Evolutionary conservation across 1,140 invertebrate genomes (phyloP).

Genomic region (Odontomachus brunneus): DNA sequence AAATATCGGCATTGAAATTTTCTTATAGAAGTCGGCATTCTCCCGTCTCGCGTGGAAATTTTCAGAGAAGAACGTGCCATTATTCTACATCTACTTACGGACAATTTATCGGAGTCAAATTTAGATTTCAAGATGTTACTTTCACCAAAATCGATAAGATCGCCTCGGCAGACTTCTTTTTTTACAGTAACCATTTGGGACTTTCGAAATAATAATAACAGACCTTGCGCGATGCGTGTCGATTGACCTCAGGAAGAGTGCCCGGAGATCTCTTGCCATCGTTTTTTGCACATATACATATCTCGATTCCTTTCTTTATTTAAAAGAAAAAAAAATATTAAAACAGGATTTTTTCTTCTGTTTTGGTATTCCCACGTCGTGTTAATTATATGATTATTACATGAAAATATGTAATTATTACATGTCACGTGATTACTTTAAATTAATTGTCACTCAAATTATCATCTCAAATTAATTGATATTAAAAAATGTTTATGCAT

Average conservation of each 20-base stretch:
- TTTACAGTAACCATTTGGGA: neutral
- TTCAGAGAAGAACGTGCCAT: neutral
- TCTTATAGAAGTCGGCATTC: neutral
- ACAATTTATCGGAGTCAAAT: constrained; percentile 21
- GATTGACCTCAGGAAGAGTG: neutral
- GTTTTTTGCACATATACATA: neutral
- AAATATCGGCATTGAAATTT: neutral
- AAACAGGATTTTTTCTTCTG: too few species aligned
- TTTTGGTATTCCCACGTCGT: too few species aligned
- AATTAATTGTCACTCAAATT: too few species aligned
- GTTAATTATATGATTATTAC: too few species aligned
- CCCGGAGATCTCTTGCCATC: neutral
- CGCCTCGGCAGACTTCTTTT: neutral
- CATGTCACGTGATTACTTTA: too few species aligned
- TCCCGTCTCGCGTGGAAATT: too few species aligned
- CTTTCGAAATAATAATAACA: constrained; percentile 34
- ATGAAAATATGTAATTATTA: too few species aligned
- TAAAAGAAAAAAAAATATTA: too few species aligned
- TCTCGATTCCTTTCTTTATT: neutral
- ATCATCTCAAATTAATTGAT: too few species aligned
- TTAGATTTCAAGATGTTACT: constrained; percentile 24
- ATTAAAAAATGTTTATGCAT: too few species aligned
- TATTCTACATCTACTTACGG: constrained; percentile 2
- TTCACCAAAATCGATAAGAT: constrained; percentile 48
- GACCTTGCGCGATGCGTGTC: neutral